Percentiles rank a stretch among this genome's conserved stretches.
Evolutionary conservation across 1,140 invertebrate genomes (phyloP).

Genomic region (Gyrodactylus salaris): DNA sequence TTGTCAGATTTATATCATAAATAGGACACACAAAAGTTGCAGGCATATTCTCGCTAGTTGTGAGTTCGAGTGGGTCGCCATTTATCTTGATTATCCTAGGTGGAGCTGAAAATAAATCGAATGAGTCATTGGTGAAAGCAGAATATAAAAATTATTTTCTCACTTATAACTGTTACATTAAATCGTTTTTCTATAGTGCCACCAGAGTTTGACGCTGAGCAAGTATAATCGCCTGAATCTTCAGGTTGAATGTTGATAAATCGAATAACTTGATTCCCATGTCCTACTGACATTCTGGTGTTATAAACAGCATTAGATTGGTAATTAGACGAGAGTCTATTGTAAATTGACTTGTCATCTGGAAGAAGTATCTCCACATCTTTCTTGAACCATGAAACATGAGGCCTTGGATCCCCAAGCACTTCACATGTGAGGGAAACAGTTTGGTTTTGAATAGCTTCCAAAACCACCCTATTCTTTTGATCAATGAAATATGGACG

Average conservation of each 20-base stretch:
- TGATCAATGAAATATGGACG: neutral
- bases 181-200: conserved; percentile 4
- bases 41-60: neutral
- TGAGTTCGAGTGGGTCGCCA: neutral
- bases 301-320: neutral
- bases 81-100: neutral
- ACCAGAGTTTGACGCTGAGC: neutral
- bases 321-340: neutral
- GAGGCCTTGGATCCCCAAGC: conserved; percentile 18
- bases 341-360: neutral
- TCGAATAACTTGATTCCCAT: conserved; percentile 1
- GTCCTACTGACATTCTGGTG: neutral
- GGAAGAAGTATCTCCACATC: neutral
- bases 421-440: conserved; percentile 21
- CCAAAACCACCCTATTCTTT: neutral
- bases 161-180: neutral
- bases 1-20: neutral
- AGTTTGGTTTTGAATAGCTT: conserved; percentile 11
- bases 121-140: neutral
- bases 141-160: neutral
- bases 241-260: conserved; percentile 6
- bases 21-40: neutral
- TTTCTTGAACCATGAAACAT: conserved; percentile 15
- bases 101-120: neutral
- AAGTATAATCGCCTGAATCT: neutral